Conservation (phyloP, 1,140 invertebrate species). For the Brachionus sp. region DNA sequence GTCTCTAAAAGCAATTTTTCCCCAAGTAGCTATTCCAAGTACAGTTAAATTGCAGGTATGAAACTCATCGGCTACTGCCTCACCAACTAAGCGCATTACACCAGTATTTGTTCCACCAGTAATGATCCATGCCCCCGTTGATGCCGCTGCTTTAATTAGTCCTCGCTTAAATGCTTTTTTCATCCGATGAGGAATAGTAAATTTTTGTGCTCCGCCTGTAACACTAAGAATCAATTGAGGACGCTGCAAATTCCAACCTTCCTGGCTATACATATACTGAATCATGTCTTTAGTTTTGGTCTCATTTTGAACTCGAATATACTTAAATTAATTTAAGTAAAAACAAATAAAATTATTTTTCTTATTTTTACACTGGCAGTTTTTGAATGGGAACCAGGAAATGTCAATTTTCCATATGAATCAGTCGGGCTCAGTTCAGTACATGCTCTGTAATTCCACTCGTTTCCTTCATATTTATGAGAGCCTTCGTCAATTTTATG, state of each 20-base stretch:
- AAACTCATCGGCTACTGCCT: slow-evolving; percentile 73
- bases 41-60: slow-evolving; percentile 67
- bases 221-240: slow-evolving; percentile 94
- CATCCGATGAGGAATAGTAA: slow-evolving; percentile 77
- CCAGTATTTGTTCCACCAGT: slow-evolving; percentile 92
- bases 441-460: slow-evolving; percentile 15
- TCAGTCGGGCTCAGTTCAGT: slow-evolving; percentile 14
- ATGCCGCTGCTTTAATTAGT: slow-evolving; percentile 91
- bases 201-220: slow-evolving; percentile 89
- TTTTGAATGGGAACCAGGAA: slow-evolving; percentile 40
- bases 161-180: slow-evolving; percentile 90
- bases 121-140: slow-evolving; percentile 94
- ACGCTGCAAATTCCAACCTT: slow-evolving; percentile 87
- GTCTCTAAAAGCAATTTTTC: slow-evolving; percentile 86
- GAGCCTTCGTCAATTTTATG: slow-evolving; percentile 29
- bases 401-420: slow-evolving; percentile 33
- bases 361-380: slow-evolving; percentile 22
- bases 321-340: background rate
- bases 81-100: slow-evolving; percentile 61
- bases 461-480: slow-evolving; percentile 6
- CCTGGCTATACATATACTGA: slow-evolving; percentile 14
- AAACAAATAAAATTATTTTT: background rate
- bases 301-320: slow-evolving; percentile 40
- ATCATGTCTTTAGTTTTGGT: slow-evolving; percentile 44
- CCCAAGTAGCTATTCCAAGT: slow-evolving; percentile 96